Evolutionary conservation across 2,888 invertebrate species (phyloP).

Genomic region (Proisotoma minuta): DNA sequence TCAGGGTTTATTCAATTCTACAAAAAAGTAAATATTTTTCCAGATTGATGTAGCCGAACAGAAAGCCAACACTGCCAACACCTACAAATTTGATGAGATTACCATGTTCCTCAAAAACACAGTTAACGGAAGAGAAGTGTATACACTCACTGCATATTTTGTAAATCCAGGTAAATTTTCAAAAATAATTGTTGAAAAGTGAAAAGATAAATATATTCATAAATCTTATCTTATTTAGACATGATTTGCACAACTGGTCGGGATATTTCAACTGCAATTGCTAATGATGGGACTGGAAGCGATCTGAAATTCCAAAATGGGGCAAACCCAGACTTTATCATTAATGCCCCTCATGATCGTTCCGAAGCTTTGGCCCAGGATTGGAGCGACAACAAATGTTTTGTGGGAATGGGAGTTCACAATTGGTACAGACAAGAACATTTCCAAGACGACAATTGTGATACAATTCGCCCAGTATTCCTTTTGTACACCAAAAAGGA

Average conservation of each 20-base stretch:
- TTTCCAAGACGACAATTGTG: neutral
- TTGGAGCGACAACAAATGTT: conserved; percentile 14
- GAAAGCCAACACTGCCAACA: neutral
- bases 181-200: neutral
- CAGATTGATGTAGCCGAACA: neutral
- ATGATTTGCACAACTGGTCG: conserved; percentile 9
- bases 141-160: conserved; percentile 9
- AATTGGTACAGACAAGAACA: conserved; percentile 11
- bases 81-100: conserved; percentile 4
- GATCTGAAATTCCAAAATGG: conserved; percentile 11
- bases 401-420: conserved; percentile 13
- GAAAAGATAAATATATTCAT: neutral
- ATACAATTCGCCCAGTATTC: conserved; percentile 1
- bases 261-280: neutral
- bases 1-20: neutral
- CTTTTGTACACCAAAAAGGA: conserved; percentile 6
- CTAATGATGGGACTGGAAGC: conserved; percentile 1
- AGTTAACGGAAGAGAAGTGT: neutral
- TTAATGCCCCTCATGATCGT: conserved; percentile 6
- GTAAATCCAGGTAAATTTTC: conserved; percentile 10
- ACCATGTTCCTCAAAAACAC: conserved; percentile 1
- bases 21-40: neutral
- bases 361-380: conserved; percentile 5
- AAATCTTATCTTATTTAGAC: neutral
- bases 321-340: neutral